Evolutionary conservation across 2,888 invertebrate species (phyloP).

Genomic region (Ectobius pallidus): DNA sequence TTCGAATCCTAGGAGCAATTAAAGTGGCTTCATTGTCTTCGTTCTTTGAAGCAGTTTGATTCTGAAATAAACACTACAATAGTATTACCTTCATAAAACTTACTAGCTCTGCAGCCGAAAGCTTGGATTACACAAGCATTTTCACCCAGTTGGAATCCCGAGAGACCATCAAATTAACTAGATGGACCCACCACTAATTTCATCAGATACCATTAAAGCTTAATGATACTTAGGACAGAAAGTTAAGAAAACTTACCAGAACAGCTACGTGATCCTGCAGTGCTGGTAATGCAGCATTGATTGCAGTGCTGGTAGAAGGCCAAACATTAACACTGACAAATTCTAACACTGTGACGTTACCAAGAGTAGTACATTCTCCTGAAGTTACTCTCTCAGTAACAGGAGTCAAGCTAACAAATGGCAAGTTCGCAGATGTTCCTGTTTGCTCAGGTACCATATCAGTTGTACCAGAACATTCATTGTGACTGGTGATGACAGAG

Average conservation of each 20-base stretch:
- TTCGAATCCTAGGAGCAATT: slow-evolving; percentile 14
- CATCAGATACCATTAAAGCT: too few species aligned
- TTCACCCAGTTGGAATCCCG: too few species aligned
- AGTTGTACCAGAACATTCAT: not conserved
- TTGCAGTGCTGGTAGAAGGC: not conserved
- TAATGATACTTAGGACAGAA: too few species aligned
- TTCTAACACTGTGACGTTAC: slow-evolving; percentile 1
- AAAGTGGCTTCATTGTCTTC: not conserved
- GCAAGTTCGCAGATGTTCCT: not conserved
- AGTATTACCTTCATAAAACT: too few species aligned
- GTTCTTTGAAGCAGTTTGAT: not conserved
- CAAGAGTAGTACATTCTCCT: not conserved
- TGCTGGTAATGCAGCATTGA: too few species aligned
- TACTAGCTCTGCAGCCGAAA: too few species aligned
- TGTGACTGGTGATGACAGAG: slow-evolving; percentile 17
- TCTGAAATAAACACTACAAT: too few species aligned
- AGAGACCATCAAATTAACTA: too few species aligned
- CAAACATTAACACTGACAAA: slow-evolving; percentile 10
- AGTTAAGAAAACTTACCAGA: too few species aligned
- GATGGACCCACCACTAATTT: too few species aligned
- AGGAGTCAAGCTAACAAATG: not conserved
- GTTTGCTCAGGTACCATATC: not conserved
- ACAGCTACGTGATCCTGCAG: not conserved
- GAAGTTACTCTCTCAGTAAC: not conserved
- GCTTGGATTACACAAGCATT: too few species aligned